These are phyloP conservation scores for Megalops atlanticus DNA, from an alignment of 2,113 vertebrate genomes.

Conservation along the genomic window DNA sequence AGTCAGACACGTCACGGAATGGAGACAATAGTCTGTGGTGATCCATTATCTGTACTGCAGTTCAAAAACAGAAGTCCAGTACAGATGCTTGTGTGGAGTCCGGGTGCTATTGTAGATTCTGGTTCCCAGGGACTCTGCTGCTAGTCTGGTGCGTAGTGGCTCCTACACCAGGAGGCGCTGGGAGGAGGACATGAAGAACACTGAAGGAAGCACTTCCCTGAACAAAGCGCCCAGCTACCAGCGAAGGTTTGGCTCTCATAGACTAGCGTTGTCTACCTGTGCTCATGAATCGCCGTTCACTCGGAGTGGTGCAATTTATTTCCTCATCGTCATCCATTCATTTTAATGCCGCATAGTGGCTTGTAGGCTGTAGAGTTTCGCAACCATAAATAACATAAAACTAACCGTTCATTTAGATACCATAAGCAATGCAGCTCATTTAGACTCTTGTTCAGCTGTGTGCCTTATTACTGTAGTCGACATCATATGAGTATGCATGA, in stretches of 20 bases:
- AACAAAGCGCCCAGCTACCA: constrained; percentile 89
- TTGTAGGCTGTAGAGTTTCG: too few relatives aligned
- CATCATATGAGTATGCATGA: too few relatives aligned
- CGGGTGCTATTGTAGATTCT: constrained; percentile 55
- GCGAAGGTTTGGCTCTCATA: constrained; percentile 83
- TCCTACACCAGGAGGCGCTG: constrained; percentile 95
- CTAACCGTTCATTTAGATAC: too few relatives aligned
- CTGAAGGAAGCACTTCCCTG: constrained; percentile 82
- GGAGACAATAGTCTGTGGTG: not conserved
- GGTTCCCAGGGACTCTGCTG: constrained; percentile 84
- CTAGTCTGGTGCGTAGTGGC: constrained; percentile 87
- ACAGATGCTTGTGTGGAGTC: not conserved
- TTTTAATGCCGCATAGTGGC: too few relatives aligned
- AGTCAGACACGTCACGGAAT: too few relatives aligned
- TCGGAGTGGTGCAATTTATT: too few relatives aligned
- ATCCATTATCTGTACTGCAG: not conserved
- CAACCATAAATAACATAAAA: too few relatives aligned
- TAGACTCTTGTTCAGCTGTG: too few relatives aligned
- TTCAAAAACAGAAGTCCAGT: not conserved
- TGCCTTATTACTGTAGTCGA: too few relatives aligned
- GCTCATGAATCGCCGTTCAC: too few relatives aligned
- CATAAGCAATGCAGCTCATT: too few relatives aligned
- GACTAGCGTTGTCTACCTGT: not conserved
- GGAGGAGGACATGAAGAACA: constrained; percentile 95
- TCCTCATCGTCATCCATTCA: too few relatives aligned